Base-by-base conservation (phyloP, 2,797 vertebrate genomes). In the Sciurus carolinensis region DNA sequence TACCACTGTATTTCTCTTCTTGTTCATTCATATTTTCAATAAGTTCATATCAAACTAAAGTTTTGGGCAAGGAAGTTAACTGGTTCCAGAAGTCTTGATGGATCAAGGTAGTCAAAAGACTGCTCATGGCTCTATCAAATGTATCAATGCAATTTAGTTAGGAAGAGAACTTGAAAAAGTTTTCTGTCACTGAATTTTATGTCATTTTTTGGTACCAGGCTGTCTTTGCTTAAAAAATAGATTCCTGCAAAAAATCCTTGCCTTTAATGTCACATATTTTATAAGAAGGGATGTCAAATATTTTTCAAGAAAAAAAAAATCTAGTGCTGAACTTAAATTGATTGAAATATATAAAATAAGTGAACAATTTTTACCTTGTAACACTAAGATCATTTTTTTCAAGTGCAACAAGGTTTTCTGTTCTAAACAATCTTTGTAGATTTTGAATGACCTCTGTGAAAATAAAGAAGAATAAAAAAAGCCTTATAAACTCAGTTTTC, bases 11-110 rank as follows among this genome's bases (percentile, higher is more conserved):
- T 94, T 97, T 94, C 24, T 97, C 92, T 84, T 79, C 96, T 97
- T 90, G 69, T 95, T 94, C 89, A 62, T 97, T 98, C 96, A 96
- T 97, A 94, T 79, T 98, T 98, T 98, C 97, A 98, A 97, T 96
- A 98, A 95, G 83, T 95, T 97, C 95, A 95, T 96, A 96, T 96
- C 94, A 97, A 98, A 97, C 87, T 88, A 96, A 95, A 98, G 90
- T 90, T 96, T 64, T 0, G 76, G 92, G 90, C 76, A 96, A 69
- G 98, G 89, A 98, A 96, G 83, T 94, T 98, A 96, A 98, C 95
- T 95, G 95, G 96, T 80, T 98, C 87, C 92, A 98, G 88, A 96
- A 94, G 95, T 98, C 83, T 90, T 97, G 88, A 94, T 92, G 97
- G 94, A 97, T 98, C 98, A 98, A 97, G 89, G 97, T 85, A 96